These are phyloP conservation scores for Nerophis ophidion DNA, from an alignment of 2,113 vertebrate species.

Conservation along the genomic window DNA sequence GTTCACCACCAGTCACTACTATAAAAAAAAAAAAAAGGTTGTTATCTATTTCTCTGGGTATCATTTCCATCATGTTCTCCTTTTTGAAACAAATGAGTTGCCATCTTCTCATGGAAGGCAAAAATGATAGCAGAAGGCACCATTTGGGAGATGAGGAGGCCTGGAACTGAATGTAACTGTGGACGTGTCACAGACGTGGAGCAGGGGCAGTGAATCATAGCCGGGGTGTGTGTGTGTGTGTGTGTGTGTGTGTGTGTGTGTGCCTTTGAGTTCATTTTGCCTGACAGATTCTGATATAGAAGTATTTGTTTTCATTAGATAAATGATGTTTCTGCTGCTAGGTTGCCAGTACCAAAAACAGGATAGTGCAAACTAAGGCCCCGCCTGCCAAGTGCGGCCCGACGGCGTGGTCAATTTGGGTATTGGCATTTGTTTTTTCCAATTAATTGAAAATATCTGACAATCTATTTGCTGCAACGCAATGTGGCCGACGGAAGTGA, in stretches of 20 bases:
- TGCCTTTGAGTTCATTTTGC: constrained; percentile 33
- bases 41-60: constrained; percentile 5
- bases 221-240: constrained; percentile 40
- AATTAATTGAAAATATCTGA: no score
- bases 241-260: constrained; percentile 3
- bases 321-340: constrained; percentile 5
- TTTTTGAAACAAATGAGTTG: constrained; percentile 2
- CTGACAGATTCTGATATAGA: constrained; percentile 30
- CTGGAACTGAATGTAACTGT: constrained; percentile 59
- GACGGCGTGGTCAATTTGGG: no score
- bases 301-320: constrained; percentile 13
- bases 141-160: constrained; percentile 63
- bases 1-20: no score
- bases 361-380: no score
- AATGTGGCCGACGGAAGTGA: no score
- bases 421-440: no score
- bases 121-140: constrained; percentile 62
- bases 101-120: constrained; percentile 41
- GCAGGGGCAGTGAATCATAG: constrained; percentile 58
- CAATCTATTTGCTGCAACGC: no score
- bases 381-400: no score
- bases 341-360: background rate
- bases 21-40: background rate
- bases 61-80: constrained; percentile 2
- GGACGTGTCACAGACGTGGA: constrained; percentile 63